A percentile compares a stretch with the other conserved stretches of the same genome.
Conservation (phyloP, 2,113 vertebrate species). For the Emydura subglobosa region DNA sequence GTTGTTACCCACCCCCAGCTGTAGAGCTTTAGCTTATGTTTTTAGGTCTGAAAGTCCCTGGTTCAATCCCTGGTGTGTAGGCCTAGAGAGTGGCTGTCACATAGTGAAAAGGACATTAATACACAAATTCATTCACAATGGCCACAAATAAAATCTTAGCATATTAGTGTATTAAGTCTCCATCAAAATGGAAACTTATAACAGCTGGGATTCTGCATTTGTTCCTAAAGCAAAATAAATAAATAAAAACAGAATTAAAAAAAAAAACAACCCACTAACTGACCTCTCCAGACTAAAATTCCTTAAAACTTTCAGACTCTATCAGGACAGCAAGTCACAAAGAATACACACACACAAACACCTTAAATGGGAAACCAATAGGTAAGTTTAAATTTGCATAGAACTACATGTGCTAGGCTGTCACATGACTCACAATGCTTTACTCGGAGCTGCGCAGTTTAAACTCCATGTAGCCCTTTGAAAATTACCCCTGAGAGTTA, state of each 20-base stretch:
- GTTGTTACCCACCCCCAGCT: background rate
- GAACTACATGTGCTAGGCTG: conserved; percentile 7
- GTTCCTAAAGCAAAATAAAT: background rate
- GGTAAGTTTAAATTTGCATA: background rate
- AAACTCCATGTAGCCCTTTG: background rate
- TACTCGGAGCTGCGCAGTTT: background rate
- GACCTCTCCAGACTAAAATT: background rate
- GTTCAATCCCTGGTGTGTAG: background rate
- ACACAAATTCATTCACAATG: background rate
- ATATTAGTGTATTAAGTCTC: background rate
- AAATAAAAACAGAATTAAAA: conserved; percentile 37
- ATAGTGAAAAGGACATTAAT: background rate
- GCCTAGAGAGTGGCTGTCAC: background rate
- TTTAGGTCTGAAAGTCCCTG: background rate
- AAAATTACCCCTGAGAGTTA: conserved; percentile 14
- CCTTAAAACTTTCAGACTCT: background rate
- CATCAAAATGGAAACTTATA: conserved; percentile 1
- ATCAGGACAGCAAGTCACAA: background rate
- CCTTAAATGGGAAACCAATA: background rate
- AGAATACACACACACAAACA: background rate
- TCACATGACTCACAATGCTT: background rate
- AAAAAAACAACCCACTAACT: conserved; percentile 5
- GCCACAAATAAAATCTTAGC: conserved; percentile 33
- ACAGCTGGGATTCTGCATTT: background rate
- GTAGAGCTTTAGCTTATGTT: background rate